These are phyloP conservation scores for Drosophila saltans DNA, from an alignment of 1,140 invertebrate species.

Conservation along the genomic window DNA sequence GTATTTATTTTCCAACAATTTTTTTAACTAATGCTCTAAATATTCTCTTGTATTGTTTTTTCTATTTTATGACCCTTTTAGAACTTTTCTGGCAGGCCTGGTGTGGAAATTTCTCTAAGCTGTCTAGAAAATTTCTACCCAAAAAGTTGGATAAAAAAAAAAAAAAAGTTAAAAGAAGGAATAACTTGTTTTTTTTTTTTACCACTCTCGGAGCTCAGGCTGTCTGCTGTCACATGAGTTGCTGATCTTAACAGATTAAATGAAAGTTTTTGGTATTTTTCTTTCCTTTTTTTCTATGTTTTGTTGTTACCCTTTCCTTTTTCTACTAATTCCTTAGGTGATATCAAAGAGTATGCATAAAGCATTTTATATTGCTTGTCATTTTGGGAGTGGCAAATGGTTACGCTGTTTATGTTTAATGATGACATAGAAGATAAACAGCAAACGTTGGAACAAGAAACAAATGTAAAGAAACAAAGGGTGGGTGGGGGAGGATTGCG, in stretches of 20 bases:
- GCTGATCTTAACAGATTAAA: constrained; percentile 71
- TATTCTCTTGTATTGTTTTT: not conserved
- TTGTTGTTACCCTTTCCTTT: constrained; percentile 19
- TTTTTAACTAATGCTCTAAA: constrained; percentile 24
- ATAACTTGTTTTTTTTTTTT: constrained; percentile 11
- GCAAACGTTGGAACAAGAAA: constrained; percentile 22
- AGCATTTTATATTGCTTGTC: constrained; percentile 67
- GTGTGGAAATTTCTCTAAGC: constrained; percentile 70
- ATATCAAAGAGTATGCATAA: constrained; percentile 57
- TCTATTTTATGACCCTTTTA: constrained; percentile 36
- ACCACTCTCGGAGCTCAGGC: not conserved
- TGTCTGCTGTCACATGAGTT: constrained; percentile 60
- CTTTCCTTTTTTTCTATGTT: constrained; percentile 14
- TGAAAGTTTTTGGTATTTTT: constrained; percentile 53
- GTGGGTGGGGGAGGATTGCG: constrained; percentile 2
- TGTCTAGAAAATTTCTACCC: constrained; percentile 65
- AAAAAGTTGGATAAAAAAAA: constrained; percentile 50
- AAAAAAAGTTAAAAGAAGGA: constrained; percentile 38
- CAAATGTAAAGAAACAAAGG: constrained; percentile 20
- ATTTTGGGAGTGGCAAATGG: constrained; percentile 58
- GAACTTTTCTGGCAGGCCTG: constrained; percentile 41
- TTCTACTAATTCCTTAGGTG: constrained; percentile 54
- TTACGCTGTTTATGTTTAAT: constrained; percentile 73
- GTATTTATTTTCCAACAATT: constrained; percentile 1
- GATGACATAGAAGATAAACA: constrained; percentile 69